Conservation (phyloP, 2,113 vertebrate species). For the Empidonax traillii region DNA sequence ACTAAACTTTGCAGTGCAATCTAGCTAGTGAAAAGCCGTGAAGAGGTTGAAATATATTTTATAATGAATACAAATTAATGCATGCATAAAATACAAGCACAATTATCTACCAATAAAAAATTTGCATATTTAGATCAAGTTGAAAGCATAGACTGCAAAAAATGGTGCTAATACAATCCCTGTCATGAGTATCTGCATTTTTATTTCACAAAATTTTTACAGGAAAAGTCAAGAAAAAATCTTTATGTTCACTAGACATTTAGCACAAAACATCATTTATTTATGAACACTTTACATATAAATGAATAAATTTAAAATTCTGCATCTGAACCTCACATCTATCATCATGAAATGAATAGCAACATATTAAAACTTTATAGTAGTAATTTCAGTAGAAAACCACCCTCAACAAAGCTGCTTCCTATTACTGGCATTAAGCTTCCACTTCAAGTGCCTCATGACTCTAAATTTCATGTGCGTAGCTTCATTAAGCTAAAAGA, state of each 20-base stretch:
- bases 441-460: not conserved
- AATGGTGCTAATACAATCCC: not conserved
- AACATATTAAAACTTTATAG: not conserved
- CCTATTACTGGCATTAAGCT: not conserved
- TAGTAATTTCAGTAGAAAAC: not conserved
- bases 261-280: not conserved
- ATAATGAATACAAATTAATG: not conserved
- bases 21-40: not conserved
- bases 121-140: not conserved
- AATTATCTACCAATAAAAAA: not conserved
- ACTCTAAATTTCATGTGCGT: not conserved
- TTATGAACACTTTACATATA: not conserved
- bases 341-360: not conserved
- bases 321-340: not conserved
- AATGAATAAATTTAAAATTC: not conserved
- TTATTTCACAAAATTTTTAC: not conserved
- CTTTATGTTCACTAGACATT: not conserved
- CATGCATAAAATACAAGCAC: not conserved
- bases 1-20: not conserved
- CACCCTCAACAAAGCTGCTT: not conserved
- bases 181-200: not conserved
- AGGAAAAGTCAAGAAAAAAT: not conserved
- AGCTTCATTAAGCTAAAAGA: not conserved
- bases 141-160: not conserved
- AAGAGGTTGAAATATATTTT: not conserved